A percentile compares a stretch with the other conserved stretches of the same genome.
Evolutionary conservation across 2,113 vertebrate genomes (phyloP).

Genomic region (Thamnaconus septentrionalis): DNA sequence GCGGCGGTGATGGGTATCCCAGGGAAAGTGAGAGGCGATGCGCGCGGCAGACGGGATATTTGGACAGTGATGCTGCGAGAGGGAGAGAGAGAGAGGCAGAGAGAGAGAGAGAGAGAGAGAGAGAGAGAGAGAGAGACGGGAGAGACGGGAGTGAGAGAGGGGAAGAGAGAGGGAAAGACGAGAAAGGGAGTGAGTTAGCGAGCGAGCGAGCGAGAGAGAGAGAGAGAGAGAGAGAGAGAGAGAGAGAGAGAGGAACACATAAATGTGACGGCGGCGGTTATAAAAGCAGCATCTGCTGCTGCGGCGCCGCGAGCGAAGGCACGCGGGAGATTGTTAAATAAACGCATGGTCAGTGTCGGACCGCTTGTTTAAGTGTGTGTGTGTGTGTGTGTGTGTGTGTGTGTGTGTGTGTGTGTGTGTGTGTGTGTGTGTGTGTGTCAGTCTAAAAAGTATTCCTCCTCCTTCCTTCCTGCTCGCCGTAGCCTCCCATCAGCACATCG

Average conservation of each 20-base stretch:
- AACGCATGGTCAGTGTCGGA: too few relatives aligned
- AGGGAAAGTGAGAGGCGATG: conserved; percentile 65
- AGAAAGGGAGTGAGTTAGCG: conserved; percentile 6
- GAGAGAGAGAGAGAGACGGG: too few relatives aligned
- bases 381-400: neutral
- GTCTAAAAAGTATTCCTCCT: too few relatives aligned
- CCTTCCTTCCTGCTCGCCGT: too few relatives aligned
- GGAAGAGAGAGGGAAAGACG: neutral
- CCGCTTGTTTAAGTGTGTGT: neutral
- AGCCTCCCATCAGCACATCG: neutral
- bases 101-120: conserved; percentile 8
- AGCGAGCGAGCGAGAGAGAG: conserved; percentile 6
- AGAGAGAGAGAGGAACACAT: conserved; percentile 4
- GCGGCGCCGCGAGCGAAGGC: too few relatives aligned
- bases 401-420: neutral
- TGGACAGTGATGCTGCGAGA: conserved; percentile 73
- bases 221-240: conserved; percentile 8
- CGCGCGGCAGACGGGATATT: conserved; percentile 71
- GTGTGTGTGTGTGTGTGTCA: neutral
- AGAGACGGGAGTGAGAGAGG: neutral
- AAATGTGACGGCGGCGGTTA: too few relatives aligned
- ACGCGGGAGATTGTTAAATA: too few relatives aligned
- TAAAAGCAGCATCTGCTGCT: too few relatives aligned
- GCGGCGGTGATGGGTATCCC: conserved; percentile 36
- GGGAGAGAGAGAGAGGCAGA: conserved; percentile 24